Evolutionary conservation across 2,888 invertebrate species (phyloP), one percentile per base, ranked within the genome.

Genomic region (Oscheius myriophilus): DNA sequence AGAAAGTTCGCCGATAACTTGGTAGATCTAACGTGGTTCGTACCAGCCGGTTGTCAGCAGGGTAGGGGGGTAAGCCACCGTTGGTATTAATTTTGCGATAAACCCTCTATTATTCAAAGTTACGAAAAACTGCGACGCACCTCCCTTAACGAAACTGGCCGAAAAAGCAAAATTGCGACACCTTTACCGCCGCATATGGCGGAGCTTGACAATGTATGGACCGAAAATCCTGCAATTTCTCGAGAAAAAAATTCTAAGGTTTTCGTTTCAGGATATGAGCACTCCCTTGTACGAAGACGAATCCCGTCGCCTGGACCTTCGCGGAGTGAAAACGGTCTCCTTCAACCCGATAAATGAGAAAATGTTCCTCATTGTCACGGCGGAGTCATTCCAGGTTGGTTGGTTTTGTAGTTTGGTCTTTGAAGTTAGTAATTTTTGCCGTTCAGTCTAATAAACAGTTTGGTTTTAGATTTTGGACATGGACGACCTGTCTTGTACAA

Each of bases 301-400:
- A 87, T 96, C 96, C 57, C 98, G 97, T 87, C 94, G 96, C 83
- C 93, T 98, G 59, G 91, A 94, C 1, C 95, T 96, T 81, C 89
- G 95, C 59, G 96, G 96, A 89, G 74, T 81, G 16, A 61, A 63
- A 23, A 51, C 69, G 16, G 68, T 73, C 23, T 71, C 72, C 1
- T 78, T 54, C 68, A 61, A 72, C 21, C 21, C 64, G 3, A 92
- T 0, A 90, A 97, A 97, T 88, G 96, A 96, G 86, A 91, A 97
- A 59, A 96, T 96, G 0, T 95, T 98, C 39, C 90, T 99, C 14
- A 93, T 98, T 59, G 95, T 98, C 0, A 96, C 96, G 87, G 93
- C 95, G 0, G 95, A 95, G 87, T 94, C 94, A 87, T 98, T 97
- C 92, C 96, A 97, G 91, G 93, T 93, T 80, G 67, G 83, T n/a